These are phyloP conservation scores for Nomada ruficornis DNA, from an alignment of 2,888 invertebrate species.

Conservation along the genomic window DNA sequence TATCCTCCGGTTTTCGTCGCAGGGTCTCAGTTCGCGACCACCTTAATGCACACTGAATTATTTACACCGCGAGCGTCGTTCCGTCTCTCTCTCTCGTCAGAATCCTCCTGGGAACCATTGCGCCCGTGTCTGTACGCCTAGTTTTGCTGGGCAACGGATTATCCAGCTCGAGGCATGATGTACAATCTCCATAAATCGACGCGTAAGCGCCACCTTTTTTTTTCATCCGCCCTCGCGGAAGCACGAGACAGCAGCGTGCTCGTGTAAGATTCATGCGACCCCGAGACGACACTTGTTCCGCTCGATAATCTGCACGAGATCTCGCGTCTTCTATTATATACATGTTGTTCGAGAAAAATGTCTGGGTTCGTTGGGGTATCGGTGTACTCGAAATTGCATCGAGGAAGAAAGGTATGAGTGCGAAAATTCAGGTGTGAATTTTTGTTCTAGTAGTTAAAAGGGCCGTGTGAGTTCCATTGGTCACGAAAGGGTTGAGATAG, in stretches of 20 bases:
- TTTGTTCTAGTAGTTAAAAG: neutral
- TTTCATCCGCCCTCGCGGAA: constrained; percentile 2
- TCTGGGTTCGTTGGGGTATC: no score
- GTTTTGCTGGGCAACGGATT: constrained; percentile 60
- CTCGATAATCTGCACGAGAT: neutral
- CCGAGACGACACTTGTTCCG: constrained; percentile 6
- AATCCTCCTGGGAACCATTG: constrained; percentile 70
- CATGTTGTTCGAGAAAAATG: neutral
- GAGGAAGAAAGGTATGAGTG: neutral
- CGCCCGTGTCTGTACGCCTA: constrained; percentile 41
- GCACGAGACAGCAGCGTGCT: neutral
- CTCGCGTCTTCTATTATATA: neutral
- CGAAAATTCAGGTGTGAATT: no score
- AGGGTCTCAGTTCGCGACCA: constrained; percentile 1
- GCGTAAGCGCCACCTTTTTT: constrained; percentile 52
- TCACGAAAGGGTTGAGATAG: no score
- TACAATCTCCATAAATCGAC: constrained; percentile 72
- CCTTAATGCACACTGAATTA: constrained; percentile 58
- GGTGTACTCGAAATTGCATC: neutral
- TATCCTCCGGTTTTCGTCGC: neutral
- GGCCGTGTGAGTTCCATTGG: no score
- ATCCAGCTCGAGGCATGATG: constrained; percentile 64
- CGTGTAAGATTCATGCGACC: constrained; percentile 25
- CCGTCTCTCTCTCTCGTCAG: constrained; percentile 43
- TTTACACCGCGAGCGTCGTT: constrained; percentile 46